Evolutionary conservation across 2,888 invertebrate genomes (phyloP), one percentile per base, ranked within the genome.

Genomic region (Pyralis farinalis): DNA sequence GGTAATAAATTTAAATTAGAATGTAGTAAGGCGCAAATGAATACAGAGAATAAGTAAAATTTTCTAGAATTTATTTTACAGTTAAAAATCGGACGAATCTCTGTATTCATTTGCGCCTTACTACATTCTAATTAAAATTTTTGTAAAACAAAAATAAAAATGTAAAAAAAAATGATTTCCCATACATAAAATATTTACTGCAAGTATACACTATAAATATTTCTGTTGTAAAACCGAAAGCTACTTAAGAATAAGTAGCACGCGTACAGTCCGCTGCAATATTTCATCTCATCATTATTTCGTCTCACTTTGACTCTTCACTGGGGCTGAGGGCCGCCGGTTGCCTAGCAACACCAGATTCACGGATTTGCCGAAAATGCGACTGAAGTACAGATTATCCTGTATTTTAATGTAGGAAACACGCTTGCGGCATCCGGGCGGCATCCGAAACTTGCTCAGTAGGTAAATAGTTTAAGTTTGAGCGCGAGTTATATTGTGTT

Each of bases 271-370:
- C 50, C 42, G 48, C 68, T 66, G 68, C 64, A 71, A 72, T 79
- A 74, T 81, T 77, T 80, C 72, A 63, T 66, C 59, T 58, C 64
- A 71, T 83, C 83, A 83, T 85, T 86, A 84, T 81, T 79, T 77
- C 63, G 64, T 59, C 67, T 71, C 70, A 62, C 72, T 68, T 67
- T 73, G 76, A 75, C 71, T 71, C 66, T 65, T 63, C 53, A 33
- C 36, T 47, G 56, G 60, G 64, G 76, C 71, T 61, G 63, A 77
- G 75, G 79, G 71, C 65, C 58, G 71, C 65, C 58, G 58, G 83
- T 75, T 53, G 70, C 44, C 65, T 77, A 57, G 67, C 66, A 74
- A 85, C 82, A 51, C 63, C 65, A 62, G 57, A 60, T 58, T 56
- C 59, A 48, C 59, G 71, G 82, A 79, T 83, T 80, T 74, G 60